Percentiles rank a stretch among this genome's conserved stretches.
Conservation (phyloP, 2,888 invertebrate species). For the Balanococcus diminutus region DNA sequence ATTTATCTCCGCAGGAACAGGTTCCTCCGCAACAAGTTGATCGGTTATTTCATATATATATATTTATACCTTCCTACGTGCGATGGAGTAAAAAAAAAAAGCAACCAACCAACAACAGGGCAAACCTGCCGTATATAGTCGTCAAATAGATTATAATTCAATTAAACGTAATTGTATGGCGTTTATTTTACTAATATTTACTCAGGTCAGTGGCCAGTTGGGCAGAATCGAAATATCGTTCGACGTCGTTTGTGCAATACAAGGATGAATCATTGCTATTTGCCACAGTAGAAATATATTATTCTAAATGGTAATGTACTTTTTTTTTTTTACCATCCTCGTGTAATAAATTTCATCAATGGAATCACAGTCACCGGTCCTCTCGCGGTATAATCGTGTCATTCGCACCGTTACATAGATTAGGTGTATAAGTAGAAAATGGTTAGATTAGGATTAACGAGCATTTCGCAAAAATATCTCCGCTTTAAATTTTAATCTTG, state of each 20-base stretch:
- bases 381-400: slow-evolving; percentile 12
- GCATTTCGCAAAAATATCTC: slow-evolving; percentile 19
- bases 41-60: background rate
- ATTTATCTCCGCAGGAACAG: background rate
- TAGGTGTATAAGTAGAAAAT: background rate
- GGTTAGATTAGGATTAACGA: slow-evolving; percentile 18
- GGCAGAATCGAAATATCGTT: background rate
- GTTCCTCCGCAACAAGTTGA: background rate
- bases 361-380: background rate
- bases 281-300: background rate
- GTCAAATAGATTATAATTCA: slow-evolving; percentile 23
- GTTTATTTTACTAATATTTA: slow-evolving; percentile 12
- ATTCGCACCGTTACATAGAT: slow-evolving; percentile 27
- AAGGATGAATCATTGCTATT: background rate
- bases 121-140: background rate
- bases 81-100: background rate
- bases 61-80: background rate
- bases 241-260: background rate
- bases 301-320: background rate
- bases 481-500: slow-evolving; percentile 9
- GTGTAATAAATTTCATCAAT: slow-evolving; percentile 12
- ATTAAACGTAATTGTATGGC: background rate
- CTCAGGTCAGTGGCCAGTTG: slow-evolving; percentile 10
- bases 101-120: no score
- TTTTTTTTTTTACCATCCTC: background rate